Evolutionary conservation across 2,113 vertebrate genomes (phyloP), one percentile per base, ranked within the genome.

Genomic region (Labeo rohita): DNA sequence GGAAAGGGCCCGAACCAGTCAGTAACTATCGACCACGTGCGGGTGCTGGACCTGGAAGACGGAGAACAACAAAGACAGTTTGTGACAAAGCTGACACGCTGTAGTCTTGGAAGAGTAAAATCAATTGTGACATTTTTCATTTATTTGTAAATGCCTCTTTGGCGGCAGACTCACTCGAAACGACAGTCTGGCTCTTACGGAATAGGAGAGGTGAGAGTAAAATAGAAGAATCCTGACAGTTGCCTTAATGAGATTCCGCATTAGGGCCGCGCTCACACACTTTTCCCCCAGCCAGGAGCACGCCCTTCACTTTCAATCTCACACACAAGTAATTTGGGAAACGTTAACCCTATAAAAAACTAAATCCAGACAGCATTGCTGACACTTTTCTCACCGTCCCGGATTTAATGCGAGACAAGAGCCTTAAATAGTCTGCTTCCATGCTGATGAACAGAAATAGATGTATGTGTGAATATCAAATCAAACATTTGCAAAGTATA

Each of bases 91-190:
- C 96, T 96, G 96, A 97, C 96, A 96, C 85, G 75, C 90, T 90
- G 91, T 93, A 91, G 91, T 95, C 95, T 91, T 87, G 91, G 95
- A 96, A 92, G 90, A 97, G 93, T 92, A 89, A 96, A 97, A 99
- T 98, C 96, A 96, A 96, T 96, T 97, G 97, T 99, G 98, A 98
- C 98, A 97, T 97, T 99, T 99, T 98, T 99, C 97, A 98, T 99
- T 98, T 99, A 98, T 99, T 98, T 99, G 97, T 98, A 99, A 99
- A 98, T 98, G 97, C 94, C 94, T 97, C 96, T 95, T 95, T 96
- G 96, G 96, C 95, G 96, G 95, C 90, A 96, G 91, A 93, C 95
- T 98, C 96, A 97, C 96, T 97, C 94, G 96, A 95, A 96, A 96
- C 75, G 96, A 98, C 97, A 97, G 95, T 95, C 91, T 94, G 95